Evolutionary conservation across 2,797 vertebrate species (phyloP).

Genomic region (Falco peregrinus): DNA sequence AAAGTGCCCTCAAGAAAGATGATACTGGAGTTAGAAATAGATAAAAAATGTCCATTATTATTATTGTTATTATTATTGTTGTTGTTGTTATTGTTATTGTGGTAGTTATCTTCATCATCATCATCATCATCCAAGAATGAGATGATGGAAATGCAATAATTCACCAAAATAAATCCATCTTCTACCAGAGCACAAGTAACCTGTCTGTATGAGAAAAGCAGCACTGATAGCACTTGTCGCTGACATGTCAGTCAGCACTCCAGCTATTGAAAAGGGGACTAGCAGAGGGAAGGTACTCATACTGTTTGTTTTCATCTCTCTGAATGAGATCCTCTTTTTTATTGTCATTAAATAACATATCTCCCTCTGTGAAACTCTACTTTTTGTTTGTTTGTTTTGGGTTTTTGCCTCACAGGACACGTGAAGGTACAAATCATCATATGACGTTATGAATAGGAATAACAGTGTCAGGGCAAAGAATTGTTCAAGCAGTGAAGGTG

Average conservation of each 20-base stretch:
- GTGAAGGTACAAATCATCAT: background rate
- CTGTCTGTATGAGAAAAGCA: background rate
- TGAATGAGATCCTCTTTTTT: background rate
- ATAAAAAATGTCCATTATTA: background rate
- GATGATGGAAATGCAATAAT: slow-evolving; percentile 19
- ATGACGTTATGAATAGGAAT: background rate
- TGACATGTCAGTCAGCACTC: background rate
- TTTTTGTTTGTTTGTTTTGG: no score
- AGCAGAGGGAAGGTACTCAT: background rate
- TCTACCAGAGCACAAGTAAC: background rate
- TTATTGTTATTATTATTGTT: no score
- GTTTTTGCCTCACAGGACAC: background rate
- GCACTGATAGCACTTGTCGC: background rate
- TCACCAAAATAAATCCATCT: background rate
- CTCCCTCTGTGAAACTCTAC: background rate
- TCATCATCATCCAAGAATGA: background rate
- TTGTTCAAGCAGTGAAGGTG: background rate
- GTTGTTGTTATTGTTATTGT: background rate
- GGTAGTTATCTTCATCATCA: no score
- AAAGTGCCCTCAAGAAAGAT: slow-evolving; percentile 28
- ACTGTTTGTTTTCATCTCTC: background rate
- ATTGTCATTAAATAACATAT: background rate
- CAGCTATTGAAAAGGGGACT: background rate
- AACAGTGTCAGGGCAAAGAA: background rate
- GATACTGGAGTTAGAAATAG: slow-evolving; percentile 14